Base-by-base conservation (phyloP, 2,888 invertebrate species). In the Gnatocerus cornutus region DNA sequence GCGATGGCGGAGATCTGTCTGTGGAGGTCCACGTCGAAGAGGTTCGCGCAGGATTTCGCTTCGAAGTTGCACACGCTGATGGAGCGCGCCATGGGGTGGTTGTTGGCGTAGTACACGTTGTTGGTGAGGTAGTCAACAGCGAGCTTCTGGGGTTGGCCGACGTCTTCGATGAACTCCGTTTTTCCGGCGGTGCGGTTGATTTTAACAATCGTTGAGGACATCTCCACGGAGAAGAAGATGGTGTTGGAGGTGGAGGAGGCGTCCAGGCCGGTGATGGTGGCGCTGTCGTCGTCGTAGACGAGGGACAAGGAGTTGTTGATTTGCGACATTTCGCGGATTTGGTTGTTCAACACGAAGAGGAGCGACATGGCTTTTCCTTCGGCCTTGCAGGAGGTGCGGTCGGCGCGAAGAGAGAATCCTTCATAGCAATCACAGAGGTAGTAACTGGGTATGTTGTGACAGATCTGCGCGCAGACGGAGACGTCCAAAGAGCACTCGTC, bases 111-210 rank as follows among this genome's bases (percentile, higher is more conserved):
- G 81, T 93, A 94, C 0, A 93, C 85, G 78, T 92, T 93, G 8
- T 89, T 87, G 0, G 92, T 90, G 16, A 90, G 83, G 94, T 94
- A 94, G 77, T 95, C 94, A 1, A 92, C 87, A 0, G 91, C 87
- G 39, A 94, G 79, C 83, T 90, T 85, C 45, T 83, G 82, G 0
- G 89, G 89, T 67, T 81, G 82, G 0, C 88, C 88, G 9, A 89
- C 81, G 10, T 85, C 82, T 1, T 81, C 78, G 5, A 89, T 78
- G 53, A 79, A 81, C 0, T 78, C 79, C 0, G 84, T 77, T 2
- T 82, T 82, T 0, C 81, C 82, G 6, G 84, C 84, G 30, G 82
- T 77, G 13, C 87, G 64, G 55, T 86, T 78, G 10, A 84, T 41
- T 41, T 41, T 41, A 10, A 41, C 41, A n/a, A 41, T 41, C 3